phyloP scores from a whole-genome alignment of 23 tunicate genomes.

The Pegea sp. region DNA sequence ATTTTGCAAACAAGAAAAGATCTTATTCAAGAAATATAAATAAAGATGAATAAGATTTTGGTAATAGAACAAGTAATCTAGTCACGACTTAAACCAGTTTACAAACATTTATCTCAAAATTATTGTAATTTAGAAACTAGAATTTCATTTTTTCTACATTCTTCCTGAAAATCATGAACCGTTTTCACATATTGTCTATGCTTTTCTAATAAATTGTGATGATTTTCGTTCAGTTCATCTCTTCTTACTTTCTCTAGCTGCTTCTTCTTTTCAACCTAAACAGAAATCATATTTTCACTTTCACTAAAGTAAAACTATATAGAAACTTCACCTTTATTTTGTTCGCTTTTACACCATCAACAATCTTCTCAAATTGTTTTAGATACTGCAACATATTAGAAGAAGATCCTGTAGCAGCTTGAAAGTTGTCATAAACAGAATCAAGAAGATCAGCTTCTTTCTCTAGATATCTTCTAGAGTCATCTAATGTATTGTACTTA shows the following conservation, averaged over 20 bases:
- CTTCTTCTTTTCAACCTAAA: conserved; percentile 65
- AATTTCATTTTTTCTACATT: conserved; percentile 84
- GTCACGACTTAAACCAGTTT: too few species aligned
- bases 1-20: too few species aligned
- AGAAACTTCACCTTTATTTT: conserved; percentile 36
- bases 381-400: conserved; percentile 55
- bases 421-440: conserved; percentile 79
- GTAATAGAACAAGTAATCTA: too few species aligned
- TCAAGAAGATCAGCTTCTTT: conserved; percentile 77
- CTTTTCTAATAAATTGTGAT: conserved; percentile 51
- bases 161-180: conserved; percentile 70
- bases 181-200: conserved; percentile 81
- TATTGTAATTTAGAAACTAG: too few species aligned
- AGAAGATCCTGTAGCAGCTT: conserved; percentile 24
- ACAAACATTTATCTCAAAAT: too few species aligned
- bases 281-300: not conserved
- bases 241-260: conserved; percentile 50
- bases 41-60: too few species aligned
- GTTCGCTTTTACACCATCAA: conserved; percentile 69
- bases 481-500: conserved; percentile 78
- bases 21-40: too few species aligned
- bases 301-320: not conserved
- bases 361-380: conserved; percentile 73
- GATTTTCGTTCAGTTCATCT: conserved; percentile 37
- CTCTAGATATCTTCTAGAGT: conserved; percentile 32